Evolutionary conservation across 2,797 vertebrate genomes (phyloP).

Genomic region (Danio jaintianensis): DNA sequence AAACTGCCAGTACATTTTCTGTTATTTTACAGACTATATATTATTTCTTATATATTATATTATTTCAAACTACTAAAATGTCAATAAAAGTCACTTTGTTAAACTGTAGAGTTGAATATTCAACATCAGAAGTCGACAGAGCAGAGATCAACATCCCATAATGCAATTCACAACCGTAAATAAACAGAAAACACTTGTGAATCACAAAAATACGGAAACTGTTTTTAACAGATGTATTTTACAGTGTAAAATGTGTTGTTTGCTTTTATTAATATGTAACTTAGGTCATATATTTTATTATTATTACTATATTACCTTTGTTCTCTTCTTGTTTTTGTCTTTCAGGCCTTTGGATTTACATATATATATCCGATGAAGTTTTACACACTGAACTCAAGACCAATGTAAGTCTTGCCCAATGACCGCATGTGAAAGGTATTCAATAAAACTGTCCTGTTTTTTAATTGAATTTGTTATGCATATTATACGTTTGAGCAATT

Average conservation of each 20-base stretch:
- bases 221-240: no score
- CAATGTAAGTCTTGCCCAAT: conserved; percentile 80
- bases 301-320: not conserved
- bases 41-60: no score
- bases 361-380: conserved; percentile 66
- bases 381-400: conserved; percentile 72
- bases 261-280: not conserved
- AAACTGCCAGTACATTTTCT: no score
- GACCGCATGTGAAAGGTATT: conserved; percentile 81
- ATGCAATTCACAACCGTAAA: no score
- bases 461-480: conserved; percentile 37
- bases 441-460: conserved; percentile 51
- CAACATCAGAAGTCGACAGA: no score
- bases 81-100: no score
- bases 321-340: conserved; percentile 31
- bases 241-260: not conserved
- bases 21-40: no score
- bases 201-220: no score
- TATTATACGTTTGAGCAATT: conserved; percentile 1
- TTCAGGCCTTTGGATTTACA: conserved; percentile 61
- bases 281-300: not conserved
- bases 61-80: no score
- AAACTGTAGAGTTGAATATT: no score
- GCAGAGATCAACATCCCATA: no score
- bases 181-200: no score